phyloP scores from a whole-genome alignment of 2,113 vertebrate genomes.

The Syngnathus scovelli region DNA sequence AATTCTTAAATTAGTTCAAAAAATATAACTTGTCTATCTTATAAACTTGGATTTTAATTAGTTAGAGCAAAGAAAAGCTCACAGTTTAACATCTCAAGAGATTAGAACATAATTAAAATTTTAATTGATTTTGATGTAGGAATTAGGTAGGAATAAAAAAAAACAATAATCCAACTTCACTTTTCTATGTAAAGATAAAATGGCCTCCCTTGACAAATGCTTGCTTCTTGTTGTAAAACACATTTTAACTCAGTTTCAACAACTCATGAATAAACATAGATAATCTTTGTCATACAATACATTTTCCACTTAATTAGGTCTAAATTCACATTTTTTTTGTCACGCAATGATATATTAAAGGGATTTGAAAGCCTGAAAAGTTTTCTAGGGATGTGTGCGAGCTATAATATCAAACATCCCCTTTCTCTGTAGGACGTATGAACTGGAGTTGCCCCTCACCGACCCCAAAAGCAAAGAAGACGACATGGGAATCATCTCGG shows the following conservation, averaged over 20 bases:
- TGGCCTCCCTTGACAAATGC: background rate
- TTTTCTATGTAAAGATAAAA: background rate
- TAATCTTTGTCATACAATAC: no score
- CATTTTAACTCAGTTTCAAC: background rate
- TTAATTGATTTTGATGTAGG: background rate
- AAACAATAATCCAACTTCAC: background rate
- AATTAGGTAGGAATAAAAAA: background rate
- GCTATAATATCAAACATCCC: background rate
- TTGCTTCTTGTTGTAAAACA: background rate
- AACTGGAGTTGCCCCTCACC: constrained; percentile 78
- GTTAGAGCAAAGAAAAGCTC: background rate
- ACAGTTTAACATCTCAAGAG: background rate
- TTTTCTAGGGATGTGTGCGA: background rate
- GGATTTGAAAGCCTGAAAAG: background rate
- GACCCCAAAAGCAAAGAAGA: constrained; percentile 89
- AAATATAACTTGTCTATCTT: background rate
- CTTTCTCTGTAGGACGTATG: constrained; percentile 68
- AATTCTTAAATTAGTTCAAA: background rate
- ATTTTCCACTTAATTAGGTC: background rate
- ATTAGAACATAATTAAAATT: background rate
- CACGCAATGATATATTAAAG: background rate
- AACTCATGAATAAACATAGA: no score
- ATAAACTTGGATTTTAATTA: no score
- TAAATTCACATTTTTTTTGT: background rate
- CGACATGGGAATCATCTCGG: constrained; percentile 86